Evolutionary conservation across 1,140 invertebrate genomes (phyloP).

Genomic region (Micrasema minimum): DNA sequence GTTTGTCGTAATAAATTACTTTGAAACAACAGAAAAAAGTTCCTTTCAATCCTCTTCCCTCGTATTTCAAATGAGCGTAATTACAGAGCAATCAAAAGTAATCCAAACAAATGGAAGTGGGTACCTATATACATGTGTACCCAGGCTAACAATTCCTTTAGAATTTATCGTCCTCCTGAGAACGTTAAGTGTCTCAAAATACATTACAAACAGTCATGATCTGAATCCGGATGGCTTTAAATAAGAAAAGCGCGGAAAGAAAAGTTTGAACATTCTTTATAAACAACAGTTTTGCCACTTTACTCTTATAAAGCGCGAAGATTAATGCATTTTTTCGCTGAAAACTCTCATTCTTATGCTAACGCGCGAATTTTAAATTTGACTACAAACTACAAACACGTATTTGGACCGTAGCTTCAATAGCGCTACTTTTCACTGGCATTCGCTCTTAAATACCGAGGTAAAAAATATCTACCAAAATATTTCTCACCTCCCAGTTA

Average conservation of each 20-base stretch:
- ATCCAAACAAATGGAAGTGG: constrained; percentile 6
- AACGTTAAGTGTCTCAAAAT: constrained; percentile 22
- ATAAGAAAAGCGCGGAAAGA: constrained; percentile 12
- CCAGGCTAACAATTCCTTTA: constrained; percentile 22
- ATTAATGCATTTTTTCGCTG: constrained; percentile 25
- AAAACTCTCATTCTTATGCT: neutral
- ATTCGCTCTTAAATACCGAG: too few species aligned
- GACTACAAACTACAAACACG: too few species aligned
- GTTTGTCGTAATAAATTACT: constrained; percentile 14
- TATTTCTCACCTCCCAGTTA: too few species aligned
- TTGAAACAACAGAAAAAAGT: constrained; percentile 1
- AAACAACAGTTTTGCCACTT: constrained; percentile 32
- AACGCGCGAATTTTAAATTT: neutral
- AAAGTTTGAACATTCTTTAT: constrained; percentile 28
- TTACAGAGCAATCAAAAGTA: constrained; percentile 19
- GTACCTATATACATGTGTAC: neutral
- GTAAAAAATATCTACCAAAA: too few species aligned
- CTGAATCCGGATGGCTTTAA: constrained; percentile 14
- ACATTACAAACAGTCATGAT: constrained; percentile 22
- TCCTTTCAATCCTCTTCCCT: neutral
- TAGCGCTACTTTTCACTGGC: too few species aligned
- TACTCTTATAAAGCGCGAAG: constrained; percentile 10
- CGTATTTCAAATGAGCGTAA: constrained; percentile 8
- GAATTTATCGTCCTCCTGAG: constrained; percentile 24
- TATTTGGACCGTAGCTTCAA: too few species aligned